Percentiles rank a stretch among this genome's conserved stretches.
Conservation (phyloP, 1,140 invertebrate genomes). For the Linepithema humile region DNA sequence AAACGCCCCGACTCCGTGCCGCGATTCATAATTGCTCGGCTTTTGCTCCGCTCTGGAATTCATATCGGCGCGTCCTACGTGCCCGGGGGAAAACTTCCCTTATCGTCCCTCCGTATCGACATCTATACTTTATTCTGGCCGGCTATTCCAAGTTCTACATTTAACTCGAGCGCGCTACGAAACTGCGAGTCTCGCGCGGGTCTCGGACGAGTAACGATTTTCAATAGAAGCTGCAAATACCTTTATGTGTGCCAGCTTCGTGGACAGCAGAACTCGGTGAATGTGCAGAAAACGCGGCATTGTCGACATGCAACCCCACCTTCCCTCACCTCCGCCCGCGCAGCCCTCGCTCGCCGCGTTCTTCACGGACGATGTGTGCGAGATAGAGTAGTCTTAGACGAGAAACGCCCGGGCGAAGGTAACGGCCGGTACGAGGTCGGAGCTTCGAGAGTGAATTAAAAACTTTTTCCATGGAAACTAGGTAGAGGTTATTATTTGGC, state of each 20-base stretch:
- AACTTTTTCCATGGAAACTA: conserved; percentile 69
- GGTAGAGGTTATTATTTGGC: conserved; percentile 66
- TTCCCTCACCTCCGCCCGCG: conserved; percentile 55
- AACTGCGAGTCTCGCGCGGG: conserved; percentile 31
- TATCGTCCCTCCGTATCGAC: conserved; percentile 24
- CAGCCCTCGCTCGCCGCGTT: neutral
- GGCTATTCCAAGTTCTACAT: conserved; percentile 30
- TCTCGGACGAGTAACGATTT: conserved; percentile 75
- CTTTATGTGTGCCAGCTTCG: conserved; percentile 57
- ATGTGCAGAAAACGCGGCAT: conserved; percentile 67
- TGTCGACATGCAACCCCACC: conserved; percentile 65
- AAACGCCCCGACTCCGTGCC: conserved; percentile 41
- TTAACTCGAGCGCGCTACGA: conserved; percentile 32
- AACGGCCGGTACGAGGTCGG: neutral
- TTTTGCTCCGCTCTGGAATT: conserved; percentile 28
- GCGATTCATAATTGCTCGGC: conserved; percentile 42
- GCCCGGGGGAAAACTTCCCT: conserved; percentile 30
- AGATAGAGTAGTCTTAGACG: neutral
- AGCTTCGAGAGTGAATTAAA: conserved; percentile 5
- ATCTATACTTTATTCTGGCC: conserved; percentile 42
- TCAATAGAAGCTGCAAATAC: conserved; percentile 73
- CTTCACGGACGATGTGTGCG: neutral
- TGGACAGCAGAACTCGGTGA: conserved; percentile 60
- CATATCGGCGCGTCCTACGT: conserved; percentile 46
- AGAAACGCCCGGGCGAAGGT: neutral